These are phyloP conservation scores for Sebastes taczanowskii DNA, from an alignment of 2,797 vertebrate species.

Conservation along the genomic window DNA sequence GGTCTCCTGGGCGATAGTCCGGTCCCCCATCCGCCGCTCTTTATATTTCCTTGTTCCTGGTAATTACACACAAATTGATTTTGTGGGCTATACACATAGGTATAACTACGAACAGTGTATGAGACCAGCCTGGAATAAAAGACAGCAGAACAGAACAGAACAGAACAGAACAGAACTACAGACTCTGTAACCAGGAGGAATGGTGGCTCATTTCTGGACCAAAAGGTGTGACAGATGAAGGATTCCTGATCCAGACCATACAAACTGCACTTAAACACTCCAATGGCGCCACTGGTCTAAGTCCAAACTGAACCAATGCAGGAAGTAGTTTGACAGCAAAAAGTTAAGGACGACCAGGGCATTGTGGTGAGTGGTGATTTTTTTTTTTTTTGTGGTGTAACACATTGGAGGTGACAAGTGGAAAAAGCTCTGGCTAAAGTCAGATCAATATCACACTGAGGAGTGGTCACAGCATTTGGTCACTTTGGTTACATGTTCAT, in stretches of 20 bases:
- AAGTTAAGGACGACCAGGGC: background rate
- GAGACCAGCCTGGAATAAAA: background rate
- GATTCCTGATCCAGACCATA: background rate
- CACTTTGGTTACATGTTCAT: background rate
- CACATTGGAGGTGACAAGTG: conserved; percentile 55
- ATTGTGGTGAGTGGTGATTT: background rate
- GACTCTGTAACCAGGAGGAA: background rate
- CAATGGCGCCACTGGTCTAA: background rate
- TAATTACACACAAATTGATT: no score
- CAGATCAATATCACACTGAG: conserved; percentile 38
- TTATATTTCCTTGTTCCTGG: fast-evolving
- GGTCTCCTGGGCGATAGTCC: no score
- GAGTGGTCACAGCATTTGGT: background rate
- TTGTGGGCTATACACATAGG: no score
- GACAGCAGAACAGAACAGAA: background rate
- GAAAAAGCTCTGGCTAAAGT: conserved; percentile 33
- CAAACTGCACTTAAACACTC: background rate
- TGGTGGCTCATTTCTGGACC: background rate
- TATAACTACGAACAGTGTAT: no score
- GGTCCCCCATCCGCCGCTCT: no score
- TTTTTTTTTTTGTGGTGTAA: conserved; percentile 9
- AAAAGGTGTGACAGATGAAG: background rate
- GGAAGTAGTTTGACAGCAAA: background rate
- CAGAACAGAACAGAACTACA: background rate
- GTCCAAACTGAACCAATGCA: background rate